Evolutionary conservation across 2,797 vertebrate genomes (phyloP).

Genomic region (Vipera latastei): DNA sequence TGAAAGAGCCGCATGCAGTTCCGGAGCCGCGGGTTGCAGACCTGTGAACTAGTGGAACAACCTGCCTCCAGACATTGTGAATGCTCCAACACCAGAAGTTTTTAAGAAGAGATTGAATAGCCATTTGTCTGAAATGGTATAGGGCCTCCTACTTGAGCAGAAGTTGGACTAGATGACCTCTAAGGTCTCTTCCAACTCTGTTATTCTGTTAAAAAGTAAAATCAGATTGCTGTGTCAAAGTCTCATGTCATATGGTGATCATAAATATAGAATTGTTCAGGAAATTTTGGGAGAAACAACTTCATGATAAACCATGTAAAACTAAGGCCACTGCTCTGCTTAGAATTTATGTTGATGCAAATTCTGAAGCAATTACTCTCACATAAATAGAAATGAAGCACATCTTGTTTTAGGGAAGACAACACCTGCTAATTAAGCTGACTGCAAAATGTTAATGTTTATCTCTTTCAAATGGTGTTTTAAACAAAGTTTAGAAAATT

Average conservation of each 20-base stretch:
- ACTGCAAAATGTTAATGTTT: background rate
- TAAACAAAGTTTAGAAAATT: background rate
- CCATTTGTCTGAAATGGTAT: background rate
- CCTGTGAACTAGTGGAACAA: no score
- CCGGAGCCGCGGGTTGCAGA: no score
- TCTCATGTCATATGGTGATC: background rate
- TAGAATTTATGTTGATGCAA: background rate
- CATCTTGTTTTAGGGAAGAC: background rate
- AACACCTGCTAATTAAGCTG: background rate
- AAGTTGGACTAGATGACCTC: background rate
- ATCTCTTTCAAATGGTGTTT: background rate
- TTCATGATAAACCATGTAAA: background rate
- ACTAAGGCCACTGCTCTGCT: background rate
- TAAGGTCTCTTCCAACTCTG: background rate
- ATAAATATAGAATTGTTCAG: background rate
- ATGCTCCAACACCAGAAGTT: background rate
- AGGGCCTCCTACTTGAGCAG: background rate
- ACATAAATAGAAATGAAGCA: background rate
- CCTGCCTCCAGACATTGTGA: no score
- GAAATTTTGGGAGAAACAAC: background rate
- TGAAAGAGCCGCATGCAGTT: no score
- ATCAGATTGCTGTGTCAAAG: background rate
- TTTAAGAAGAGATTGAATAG: background rate
- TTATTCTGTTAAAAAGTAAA: background rate
- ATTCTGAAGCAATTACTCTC: background rate